phyloP scores from a whole-genome alignment of 2,888 invertebrate species.

The Eueremaeus valkanovi region DNA sequence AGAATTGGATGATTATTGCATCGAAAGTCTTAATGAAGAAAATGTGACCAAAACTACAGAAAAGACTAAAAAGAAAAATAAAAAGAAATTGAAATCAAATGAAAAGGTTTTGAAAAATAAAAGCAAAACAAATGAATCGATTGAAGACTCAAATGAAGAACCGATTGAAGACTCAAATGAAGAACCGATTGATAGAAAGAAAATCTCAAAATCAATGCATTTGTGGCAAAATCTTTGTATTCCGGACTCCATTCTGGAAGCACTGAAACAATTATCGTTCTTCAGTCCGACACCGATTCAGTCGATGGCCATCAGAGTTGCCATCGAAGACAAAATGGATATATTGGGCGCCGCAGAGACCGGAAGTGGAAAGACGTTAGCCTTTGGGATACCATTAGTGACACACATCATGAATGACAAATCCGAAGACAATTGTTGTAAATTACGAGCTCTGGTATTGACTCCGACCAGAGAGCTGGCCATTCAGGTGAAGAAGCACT shows the following conservation, averaged over 20 bases:
- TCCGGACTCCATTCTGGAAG: conserved; percentile 64
- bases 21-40: conserved; percentile 14
- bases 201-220: conserved; percentile 45
- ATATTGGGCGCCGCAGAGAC: conserved; percentile 98
- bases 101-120: conserved; percentile 31
- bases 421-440: conserved; percentile 42
- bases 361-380: conserved; percentile 82
- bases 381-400: conserved; percentile 92
- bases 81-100: conserved; percentile 12
- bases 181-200: conserved; percentile 12
- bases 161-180: conserved; percentile 14
- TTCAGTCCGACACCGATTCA: conserved; percentile 84
- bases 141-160: conserved; percentile 41
- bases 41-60: conserved; percentile 46
- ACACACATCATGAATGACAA: conserved; percentile 69
- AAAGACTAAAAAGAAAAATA: conserved; percentile 37
- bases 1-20: conserved; percentile 58
- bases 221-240: conserved; percentile 58
- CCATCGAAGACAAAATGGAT: conserved; percentile 76
- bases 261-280: conserved; percentile 72
- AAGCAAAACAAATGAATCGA: conserved; percentile 49
- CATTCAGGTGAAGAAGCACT: conserved; percentile 84
- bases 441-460: conserved; percentile 72
- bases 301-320: conserved; percentile 56
- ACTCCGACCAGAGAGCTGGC: conserved; percentile 96